Base-by-base conservation (phyloP, 2,797 vertebrate species). In the Spheniscus humboldti region DNA sequence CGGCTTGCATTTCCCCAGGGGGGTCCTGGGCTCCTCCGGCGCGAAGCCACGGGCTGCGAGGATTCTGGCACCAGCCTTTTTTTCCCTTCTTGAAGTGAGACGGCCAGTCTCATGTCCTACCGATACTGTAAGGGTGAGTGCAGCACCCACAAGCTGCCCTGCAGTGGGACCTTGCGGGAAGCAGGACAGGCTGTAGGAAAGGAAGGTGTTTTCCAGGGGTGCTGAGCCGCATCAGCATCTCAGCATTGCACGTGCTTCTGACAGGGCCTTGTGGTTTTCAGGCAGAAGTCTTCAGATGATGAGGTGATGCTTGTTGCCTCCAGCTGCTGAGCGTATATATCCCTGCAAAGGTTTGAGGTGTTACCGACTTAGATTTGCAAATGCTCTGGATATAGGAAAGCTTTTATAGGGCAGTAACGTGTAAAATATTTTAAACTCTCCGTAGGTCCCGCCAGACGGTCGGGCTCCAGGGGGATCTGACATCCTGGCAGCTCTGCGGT, bases 11-110 rank as follows among this genome's bases (percentile, higher is more conserved):
- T 64, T 88, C 41, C 50, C 19, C 9, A 11, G 6, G 24, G 47
- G 22, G 13, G 3, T 68, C 19, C 28, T 20, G n/a, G 7, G 24
- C 52, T 53, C 15, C 55, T 45, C 28, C 7, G 4, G 2, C 11
- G 2, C 0, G 0, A n/a, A 63, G 33, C 47, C 11, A 5, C 0
- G 2, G 23, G 20, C 35, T 63, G 20, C 27, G 11, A 35, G 43
- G 18, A 11, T 37, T 48, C 52, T 66, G 74, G 16, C 75, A 63
- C 10, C 37, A 15, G 23, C 18, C 13, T 48, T 9, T 53, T 23
- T 28, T 73, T 69, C 19, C 45, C 13, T 45, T 37, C 35, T 27
- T 17, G 14, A 13, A 27, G 56, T 3, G 18, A n/a, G 18, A 12
- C 43, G 15, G 6, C 28, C 48, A 2, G 7, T 19, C 53, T 62